Evolutionary conservation across 2,113 vertebrate genomes (phyloP).

Genomic region (Clarias macrocephalus): DNA sequence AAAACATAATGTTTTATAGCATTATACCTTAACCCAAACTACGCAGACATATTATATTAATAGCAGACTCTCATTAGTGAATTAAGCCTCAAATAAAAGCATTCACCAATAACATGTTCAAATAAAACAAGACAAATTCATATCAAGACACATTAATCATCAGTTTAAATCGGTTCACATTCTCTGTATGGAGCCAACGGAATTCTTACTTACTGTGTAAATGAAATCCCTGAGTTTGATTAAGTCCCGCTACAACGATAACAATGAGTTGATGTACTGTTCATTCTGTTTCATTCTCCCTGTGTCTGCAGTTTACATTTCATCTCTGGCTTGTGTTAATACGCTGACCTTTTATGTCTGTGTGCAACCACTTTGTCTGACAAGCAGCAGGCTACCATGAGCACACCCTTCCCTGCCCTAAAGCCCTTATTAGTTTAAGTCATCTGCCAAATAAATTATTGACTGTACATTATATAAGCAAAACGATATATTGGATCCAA

Average conservation of each 20-base stretch:
- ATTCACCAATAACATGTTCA: neutral
- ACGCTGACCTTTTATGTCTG: conserved; percentile 54
- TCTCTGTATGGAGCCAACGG: neutral
- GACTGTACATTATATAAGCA: conserved; percentile 39
- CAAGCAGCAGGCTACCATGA: conserved; percentile 42
- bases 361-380: conserved; percentile 52
- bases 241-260: conserved; percentile 41
- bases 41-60: neutral
- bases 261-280: conserved; percentile 29
- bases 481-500: neutral
- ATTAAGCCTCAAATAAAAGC: neutral
- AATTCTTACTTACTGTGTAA: conserved; percentile 43
- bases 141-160: neutral
- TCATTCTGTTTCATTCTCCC: conserved; percentile 27
- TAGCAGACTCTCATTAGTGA: neutral
- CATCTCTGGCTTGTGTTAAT: conserved; percentile 43
- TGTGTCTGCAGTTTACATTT: conserved; percentile 58
- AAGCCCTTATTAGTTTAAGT: conserved; percentile 50
- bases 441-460: conserved; percentile 49
- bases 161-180: neutral
- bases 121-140: conserved; percentile 1
- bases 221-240: conserved; percentile 37
- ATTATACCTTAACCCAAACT: neutral
- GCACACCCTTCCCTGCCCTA: conserved; percentile 54
- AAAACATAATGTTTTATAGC: neutral